Base-by-base conservation (phyloP, 2,888 invertebrate genomes). In the Panzeria rudis region DNA sequence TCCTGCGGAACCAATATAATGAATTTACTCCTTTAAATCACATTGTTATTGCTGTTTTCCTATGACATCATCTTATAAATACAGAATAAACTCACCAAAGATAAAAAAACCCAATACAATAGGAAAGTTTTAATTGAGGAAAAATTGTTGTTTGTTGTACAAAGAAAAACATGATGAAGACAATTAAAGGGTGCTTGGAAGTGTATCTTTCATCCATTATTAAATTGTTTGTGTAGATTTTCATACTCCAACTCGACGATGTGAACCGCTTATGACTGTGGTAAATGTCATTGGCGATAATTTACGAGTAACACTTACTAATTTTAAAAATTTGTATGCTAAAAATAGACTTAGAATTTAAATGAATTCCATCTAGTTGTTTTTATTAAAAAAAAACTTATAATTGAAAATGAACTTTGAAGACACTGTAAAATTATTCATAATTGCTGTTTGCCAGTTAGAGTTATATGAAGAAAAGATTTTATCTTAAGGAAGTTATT, bases 241-340 rank as follows among this genome's bases (percentile, higher is more conserved):
- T 50, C 38, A 29, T 56, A 25, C 2, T 54, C 0, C 41, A 38
- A 25, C 15, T 7, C 38, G n/a, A 13, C 50, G 35, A 38, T 23
- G 15, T 61, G 50, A 29, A 23, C 38, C 38, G 35, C 56, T 35
- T 11, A 20, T 61, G 62, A 44, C 44, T 83, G 35, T 77, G 62
- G 73, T 83, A 78, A 78, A 69, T 83, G 61, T 73, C 75, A 76
- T 59, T 75, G 47, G 50, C 9, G 13, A 75, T 84, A 78, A 85
- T 85, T 85, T 85, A 85, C 62, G 84, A 76, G 81, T 81, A 54
- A 69, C 81, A 78, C 66, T 81, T 84, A 78, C 82, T 78, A 82
- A 78, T 64, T 73, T 82, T 82, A 77, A 80, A 64, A 69, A 64
- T 59, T 54, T 64, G 71, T 44, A 47, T 62, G 52, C 84, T 85